A percentile compares a stretch with the other conserved stretches of the same genome.
These are phyloP conservation scores for Agapornis canus DNA, from an alignment of 2,797 vertebrate species.

Conservation along the genomic window DNA sequence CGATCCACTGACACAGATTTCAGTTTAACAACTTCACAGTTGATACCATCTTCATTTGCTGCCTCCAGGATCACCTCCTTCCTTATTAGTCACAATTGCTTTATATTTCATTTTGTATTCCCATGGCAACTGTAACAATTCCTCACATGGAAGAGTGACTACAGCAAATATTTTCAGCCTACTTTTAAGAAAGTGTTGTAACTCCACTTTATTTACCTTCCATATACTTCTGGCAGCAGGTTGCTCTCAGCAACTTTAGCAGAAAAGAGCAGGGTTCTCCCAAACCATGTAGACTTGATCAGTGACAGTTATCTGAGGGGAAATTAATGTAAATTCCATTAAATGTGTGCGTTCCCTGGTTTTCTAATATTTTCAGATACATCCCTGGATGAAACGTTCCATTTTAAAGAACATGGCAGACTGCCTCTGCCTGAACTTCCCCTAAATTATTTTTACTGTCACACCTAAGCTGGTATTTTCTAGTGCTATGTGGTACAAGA, in stretches of 20 bases:
- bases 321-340: neutral
- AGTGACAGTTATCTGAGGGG: neutral
- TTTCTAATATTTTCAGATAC: neutral
- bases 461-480: neutral
- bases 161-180: neutral
- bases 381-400: neutral
- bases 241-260: neutral
- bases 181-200: neutral
- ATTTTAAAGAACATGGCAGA: neutral
- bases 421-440: neutral
- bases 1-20: neutral
- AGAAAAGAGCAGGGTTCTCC: neutral
- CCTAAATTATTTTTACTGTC: neutral
- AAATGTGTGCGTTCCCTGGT: neutral
- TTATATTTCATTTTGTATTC: conserved; percentile 21
- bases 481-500: neutral
- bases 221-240: neutral
- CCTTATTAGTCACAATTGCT: neutral
- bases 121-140: conserved; percentile 1
- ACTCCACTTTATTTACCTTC: neutral
- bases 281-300: neutral
- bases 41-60: neutral
- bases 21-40: neutral
- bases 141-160: neutral
- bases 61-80: neutral